Percentiles rank a stretch among this genome's conserved stretches.
Conservation (phyloP, 2,113 vertebrate species). For the Ceuthmochares aereus region DNA sequence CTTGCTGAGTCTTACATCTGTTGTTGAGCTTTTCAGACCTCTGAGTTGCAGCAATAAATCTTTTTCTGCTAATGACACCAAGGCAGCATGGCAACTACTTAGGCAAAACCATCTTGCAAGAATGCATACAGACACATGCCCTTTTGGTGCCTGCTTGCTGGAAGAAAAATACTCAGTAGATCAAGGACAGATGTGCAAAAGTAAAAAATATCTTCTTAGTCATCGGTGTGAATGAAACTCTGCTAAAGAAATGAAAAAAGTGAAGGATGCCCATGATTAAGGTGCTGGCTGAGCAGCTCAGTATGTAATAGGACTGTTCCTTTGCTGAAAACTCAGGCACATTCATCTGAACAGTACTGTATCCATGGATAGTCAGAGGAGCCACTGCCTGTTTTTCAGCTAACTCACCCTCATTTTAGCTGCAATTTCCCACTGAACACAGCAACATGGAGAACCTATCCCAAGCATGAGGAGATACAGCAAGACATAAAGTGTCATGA, state of each 20-base stretch:
- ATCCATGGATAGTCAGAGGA: neutral
- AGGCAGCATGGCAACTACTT: neutral
- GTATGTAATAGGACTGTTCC: neutral
- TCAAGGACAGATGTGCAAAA: conserved; percentile 17
- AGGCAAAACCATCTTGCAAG: neutral
- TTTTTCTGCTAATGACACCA: neutral
- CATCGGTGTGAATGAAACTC: neutral
- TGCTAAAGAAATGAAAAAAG: neutral
- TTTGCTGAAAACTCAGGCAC: neutral
- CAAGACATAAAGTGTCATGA: neutral
- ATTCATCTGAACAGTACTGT: neutral
- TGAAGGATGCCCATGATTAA: neutral
- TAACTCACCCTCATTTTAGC: neutral
- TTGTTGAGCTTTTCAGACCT: conserved; percentile 2
- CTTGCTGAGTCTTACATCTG: neutral
- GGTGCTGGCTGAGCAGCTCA: neutral
- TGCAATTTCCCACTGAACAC: neutral
- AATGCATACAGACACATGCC: neutral
- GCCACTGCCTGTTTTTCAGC: neutral
- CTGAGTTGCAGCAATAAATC: neutral
- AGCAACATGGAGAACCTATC: neutral
- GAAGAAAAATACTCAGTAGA: neutral
- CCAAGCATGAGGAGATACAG: neutral
- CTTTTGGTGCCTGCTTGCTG: neutral
- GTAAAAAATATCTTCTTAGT: conserved; percentile 37